Evolutionary conservation across 2,888 invertebrate species (phyloP).

Genomic region (Mylabris sibirica): DNA sequence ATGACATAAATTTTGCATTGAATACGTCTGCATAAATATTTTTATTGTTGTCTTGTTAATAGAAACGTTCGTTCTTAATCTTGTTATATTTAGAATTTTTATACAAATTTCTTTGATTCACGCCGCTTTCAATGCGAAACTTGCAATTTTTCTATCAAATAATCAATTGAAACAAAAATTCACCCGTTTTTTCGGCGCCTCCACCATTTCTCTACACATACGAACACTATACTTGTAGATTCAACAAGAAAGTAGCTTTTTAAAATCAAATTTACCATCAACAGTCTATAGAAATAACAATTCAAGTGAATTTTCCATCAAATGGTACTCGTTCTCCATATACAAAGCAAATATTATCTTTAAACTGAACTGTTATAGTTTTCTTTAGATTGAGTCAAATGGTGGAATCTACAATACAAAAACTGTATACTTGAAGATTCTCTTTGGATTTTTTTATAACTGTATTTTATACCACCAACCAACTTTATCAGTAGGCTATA

Average conservation of each 20-base stretch:
- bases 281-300: not conserved
- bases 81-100: too few species aligned
- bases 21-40: not conserved
- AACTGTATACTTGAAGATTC: too few species aligned
- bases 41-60: not conserved
- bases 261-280: not conserved
- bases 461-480: too few species aligned
- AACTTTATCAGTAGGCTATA: too few species aligned
- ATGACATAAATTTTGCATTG: slow-evolving; percentile 24
- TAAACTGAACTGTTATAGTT: not conserved
- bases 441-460: too few species aligned
- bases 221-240: too few species aligned
- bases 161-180: too few species aligned
- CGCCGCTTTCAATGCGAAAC: too few species aligned
- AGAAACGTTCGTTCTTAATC: not conserved
- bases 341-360: not conserved
- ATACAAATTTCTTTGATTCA: too few species aligned
- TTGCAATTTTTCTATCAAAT: too few species aligned
- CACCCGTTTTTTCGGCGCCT: not conserved
- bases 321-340: not conserved
- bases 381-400: not conserved
- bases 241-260: not conserved
- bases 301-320: not conserved
- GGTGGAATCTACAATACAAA: not conserved
- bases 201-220: not conserved